Conservation (phyloP, 2,888 invertebrate species). For the Unio pictorum region DNA sequence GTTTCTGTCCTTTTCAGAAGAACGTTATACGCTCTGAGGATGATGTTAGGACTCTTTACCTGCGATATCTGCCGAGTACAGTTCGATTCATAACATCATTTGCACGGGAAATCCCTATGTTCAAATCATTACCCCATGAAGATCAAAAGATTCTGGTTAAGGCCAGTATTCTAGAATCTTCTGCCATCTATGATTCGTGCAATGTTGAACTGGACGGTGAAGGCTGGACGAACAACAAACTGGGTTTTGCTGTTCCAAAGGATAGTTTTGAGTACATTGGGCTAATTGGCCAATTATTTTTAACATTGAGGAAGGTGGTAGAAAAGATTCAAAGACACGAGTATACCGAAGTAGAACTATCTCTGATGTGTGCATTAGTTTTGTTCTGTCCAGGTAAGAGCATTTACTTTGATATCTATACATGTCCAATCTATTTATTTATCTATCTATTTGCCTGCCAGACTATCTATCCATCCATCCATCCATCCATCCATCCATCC, state of each 20-base stretch:
- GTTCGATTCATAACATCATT: conserved; percentile 59
- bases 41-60: conserved; percentile 47
- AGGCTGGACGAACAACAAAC: conserved; percentile 39
- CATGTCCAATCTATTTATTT: too few species aligned
- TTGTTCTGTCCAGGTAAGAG: conserved; percentile 57
- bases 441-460: too few species aligned
- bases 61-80: conserved; percentile 54
- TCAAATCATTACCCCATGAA: conserved; percentile 46
- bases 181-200: conserved; percentile 46
- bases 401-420: not conserved
- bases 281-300: conserved; percentile 45
- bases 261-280: conserved; percentile 30
- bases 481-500: too few species aligned
- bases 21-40: conserved; percentile 17
- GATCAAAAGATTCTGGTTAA: conserved; percentile 61
- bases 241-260: conserved; percentile 32
- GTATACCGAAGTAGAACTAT: conserved; percentile 50
- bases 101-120: conserved; percentile 60
- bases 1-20: conserved; percentile 3
- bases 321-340: conserved; percentile 38
- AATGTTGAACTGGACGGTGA: conserved; percentile 33
- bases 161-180: conserved; percentile 55
- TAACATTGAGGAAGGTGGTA: conserved; percentile 32
- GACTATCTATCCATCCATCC: too few species aligned
- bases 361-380: conserved; percentile 45